Evolutionary conservation across 1,140 invertebrate genomes (phyloP).

Genomic region (Halyomorpha halys): DNA sequence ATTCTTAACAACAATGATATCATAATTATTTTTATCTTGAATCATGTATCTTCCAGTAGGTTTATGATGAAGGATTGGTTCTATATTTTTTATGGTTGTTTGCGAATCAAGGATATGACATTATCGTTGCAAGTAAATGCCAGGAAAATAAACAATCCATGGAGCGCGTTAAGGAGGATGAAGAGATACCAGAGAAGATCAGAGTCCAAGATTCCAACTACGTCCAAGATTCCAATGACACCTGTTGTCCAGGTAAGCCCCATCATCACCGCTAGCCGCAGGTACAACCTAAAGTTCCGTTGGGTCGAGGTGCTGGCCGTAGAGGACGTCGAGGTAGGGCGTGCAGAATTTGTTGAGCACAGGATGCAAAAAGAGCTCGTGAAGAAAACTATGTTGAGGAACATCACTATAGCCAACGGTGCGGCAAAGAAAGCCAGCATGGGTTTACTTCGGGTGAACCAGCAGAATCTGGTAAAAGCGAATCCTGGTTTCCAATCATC

Average conservation of each 20-base stretch:
- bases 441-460: conserved; percentile 43
- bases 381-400: conserved; percentile 43
- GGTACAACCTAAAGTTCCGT: conserved; percentile 43
- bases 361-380: conserved; percentile 43
- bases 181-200: conserved; percentile 44
- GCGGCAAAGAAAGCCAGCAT: conserved; percentile 44
- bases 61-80: no score
- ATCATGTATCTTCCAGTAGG: no score
- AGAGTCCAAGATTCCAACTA: no score
- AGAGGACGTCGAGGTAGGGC: conserved; percentile 36
- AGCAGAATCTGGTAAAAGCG: no score
- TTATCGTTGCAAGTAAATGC: conserved; percentile 45
- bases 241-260: conserved; percentile 45
- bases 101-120: no score
- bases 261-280: conserved; percentile 45
- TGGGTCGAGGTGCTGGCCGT: conserved; percentile 35
- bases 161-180: conserved; percentile 45
- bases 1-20: no score
- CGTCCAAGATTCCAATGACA: no score
- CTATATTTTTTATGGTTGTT: no score
- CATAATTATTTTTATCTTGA: no score
- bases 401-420: conserved; percentile 41
- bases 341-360: conserved; percentile 37
- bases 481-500: conserved; percentile 39
- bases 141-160: conserved; percentile 48